A percentile compares a stretch with the other conserved stretches of the same genome.
Evolutionary conservation across 2,888 invertebrate species (phyloP).

Genomic region (Drosophila putrida): DNA sequence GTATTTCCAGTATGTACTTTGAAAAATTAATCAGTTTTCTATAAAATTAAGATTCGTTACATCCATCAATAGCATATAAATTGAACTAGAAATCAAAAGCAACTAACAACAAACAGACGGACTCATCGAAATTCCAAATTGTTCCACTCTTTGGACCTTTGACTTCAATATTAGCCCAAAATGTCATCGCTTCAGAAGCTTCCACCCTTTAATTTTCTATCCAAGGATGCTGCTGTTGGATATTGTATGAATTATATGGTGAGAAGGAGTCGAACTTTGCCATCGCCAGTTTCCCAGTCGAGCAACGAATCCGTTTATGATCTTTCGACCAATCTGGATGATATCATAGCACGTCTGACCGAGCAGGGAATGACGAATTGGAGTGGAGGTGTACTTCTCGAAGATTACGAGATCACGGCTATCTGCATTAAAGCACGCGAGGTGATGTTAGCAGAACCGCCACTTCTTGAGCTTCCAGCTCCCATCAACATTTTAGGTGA

Average conservation of each 20-base stretch:
- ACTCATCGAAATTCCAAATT: conserved; percentile 51
- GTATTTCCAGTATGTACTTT: background rate
- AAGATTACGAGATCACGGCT: conserved; percentile 98
- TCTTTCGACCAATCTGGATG: conserved; percentile 34
- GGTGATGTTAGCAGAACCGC: conserved; percentile 98
- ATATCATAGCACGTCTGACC: conserved; percentile 45
- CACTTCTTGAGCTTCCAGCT: conserved; percentile 97
- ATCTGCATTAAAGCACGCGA: conserved; percentile 98
- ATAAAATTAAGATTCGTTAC: background rate
- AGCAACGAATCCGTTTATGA: conserved; percentile 21
- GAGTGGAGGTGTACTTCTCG: conserved; percentile 96
- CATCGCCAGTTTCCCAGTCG: background rate
- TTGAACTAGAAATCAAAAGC: conserved; percentile 16
- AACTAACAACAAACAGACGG: conserved; percentile 7
- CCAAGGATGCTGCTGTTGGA: conserved; percentile 17
- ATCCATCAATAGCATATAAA: background rate
- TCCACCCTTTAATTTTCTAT: background rate
- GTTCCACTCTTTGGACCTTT: conserved; percentile 16
- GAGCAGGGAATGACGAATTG: conserved; percentile 85
- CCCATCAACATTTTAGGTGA: conserved; percentile 99
- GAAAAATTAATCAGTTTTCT: conserved; percentile 6
- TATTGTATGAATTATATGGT: conserved; percentile 40
- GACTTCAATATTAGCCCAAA: background rate
- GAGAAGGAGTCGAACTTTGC: background rate
- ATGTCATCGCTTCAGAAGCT: conserved; percentile 32